Evolutionary conservation across 1,140 invertebrate genomes (phyloP), one percentile per base, ranked within the genome.

Genomic region (Caerostris darwini): DNA sequence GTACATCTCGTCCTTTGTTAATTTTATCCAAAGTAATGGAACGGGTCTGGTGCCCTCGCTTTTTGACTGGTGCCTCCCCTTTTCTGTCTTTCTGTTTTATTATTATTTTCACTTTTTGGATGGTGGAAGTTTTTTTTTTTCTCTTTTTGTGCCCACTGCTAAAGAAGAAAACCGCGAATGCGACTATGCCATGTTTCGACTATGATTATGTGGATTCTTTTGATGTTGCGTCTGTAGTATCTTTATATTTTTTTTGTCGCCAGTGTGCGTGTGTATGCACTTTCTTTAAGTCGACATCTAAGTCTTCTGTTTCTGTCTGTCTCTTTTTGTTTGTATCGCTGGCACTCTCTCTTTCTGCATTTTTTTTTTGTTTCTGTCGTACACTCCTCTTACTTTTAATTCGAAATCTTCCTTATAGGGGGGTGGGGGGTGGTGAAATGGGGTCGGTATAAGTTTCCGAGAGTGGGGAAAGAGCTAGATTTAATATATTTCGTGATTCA

Each of bases 21-120:
- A 93, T 93, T 93, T 93, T 93, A 93, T 93, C 92, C 85, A 93
- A 93, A 93, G 92, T 93, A 93, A 93, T 93, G 92, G 92, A 87
- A 85, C 92, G 85, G 86, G 17, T 53, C 83, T n/a, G 17, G 64
- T 61, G 83, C 82, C 59, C 53, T 59, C 50, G 91, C 82, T 86
- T 93, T 93, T 93, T 93, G 91, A 71, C 82, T n/a, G 81, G 58
- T 67, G 57, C 54, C 67, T 86, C 82, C 54, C 67, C 91, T 86
- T 53, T 82, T 81, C 69, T n/a, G n/a, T 58, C 61, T 19, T 77
- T 10, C 19, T n/a, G 10, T 93, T 93, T 93, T 67, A 69, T 69
- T 67, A 82, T 92, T 93, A 85, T 93, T 86, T 57, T n/a, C 6
- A 5, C 50, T 81, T 10, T 58, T 81, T 58, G 17, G 34, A 34